phyloP scores from a whole-genome alignment of 64 coral and sea anemone species.

The Stichodactyla helianthus region DNA sequence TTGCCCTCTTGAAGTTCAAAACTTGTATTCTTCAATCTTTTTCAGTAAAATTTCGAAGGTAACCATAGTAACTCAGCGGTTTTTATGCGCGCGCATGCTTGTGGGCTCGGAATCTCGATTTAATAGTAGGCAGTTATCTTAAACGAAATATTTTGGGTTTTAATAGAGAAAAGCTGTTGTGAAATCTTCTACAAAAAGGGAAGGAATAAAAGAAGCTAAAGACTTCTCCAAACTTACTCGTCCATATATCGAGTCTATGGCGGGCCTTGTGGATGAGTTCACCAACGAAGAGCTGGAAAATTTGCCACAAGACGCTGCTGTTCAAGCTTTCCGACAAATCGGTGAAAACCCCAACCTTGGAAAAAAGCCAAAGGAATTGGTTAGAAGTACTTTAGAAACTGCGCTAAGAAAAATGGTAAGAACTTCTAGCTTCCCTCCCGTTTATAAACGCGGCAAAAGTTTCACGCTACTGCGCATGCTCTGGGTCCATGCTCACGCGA shows the following conservation, averaged over 20 bases:
- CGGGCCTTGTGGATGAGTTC: conserved; percentile 17
- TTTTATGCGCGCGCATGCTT: too few relatives aligned
- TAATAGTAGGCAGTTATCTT: neutral
- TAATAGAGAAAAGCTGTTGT: conserved; percentile 27
- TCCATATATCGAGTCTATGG: conserved; percentile 3
- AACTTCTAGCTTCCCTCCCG: neutral
- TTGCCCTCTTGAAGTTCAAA: too few relatives aligned
- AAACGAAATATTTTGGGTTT: neutral
- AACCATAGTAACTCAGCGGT: too few relatives aligned
- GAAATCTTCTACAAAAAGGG: conserved; percentile 7
- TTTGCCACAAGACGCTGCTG: conserved; percentile 1
- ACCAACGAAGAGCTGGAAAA: conserved; percentile 3
- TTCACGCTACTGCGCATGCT: too few relatives aligned
- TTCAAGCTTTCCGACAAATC: conserved; percentile 38
- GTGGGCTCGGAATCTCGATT: neutral
- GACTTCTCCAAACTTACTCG: conserved; percentile 19
- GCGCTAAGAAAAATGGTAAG: conserved; percentile 49
- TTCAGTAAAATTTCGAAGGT: too few relatives aligned
- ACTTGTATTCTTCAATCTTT: too few relatives aligned
- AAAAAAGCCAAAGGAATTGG: conserved; percentile 17
- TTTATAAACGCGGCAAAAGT: too few relatives aligned
- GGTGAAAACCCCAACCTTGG: conserved; percentile 1
- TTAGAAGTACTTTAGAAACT: conserved; percentile 3
- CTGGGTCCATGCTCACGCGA: neutral
- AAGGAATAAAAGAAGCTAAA: conserved; percentile 2